Evolutionary conservation across 2,113 vertebrate species (phyloP), one percentile per base, ranked within the genome.

Genomic region (Phylloscopus trochiloides): DNA sequence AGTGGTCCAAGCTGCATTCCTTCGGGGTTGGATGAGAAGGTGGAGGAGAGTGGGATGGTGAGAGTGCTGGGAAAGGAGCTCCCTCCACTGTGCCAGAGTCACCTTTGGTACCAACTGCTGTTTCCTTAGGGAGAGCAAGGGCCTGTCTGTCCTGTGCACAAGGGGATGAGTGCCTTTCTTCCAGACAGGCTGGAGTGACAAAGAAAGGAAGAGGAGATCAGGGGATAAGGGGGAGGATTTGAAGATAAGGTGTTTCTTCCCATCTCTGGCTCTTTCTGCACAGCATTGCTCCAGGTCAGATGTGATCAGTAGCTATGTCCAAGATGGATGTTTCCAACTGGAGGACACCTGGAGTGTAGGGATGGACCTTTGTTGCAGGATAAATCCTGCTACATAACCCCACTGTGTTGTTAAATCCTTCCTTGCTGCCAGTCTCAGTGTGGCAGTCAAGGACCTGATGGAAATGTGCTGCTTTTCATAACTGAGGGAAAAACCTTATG

Each of bases 391-490:
- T 18, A 6, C 22, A 6, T 24, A 47, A 36, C 8, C 36, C 26
- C 10, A 7, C 25, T 2, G 25, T 9, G 18, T 3, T 29, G 40
- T 2, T 65, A 62, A 22, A 20, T 26, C 34, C 34, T 42, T 19
- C 34, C 28, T 15, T 59, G 28, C 63, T 73, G 52, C 7, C 12
- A 3, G 47, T 38, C 18, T 34, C 48, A 26, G 48, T 2, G 11
- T 42, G 40, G 55, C 18, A 29, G 70, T 3, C 22, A 29, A 63
- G 21, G 42, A 66, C 18, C 31, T 3, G 1, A 7, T 36, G 71
- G 57, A 31, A 57, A 26, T 4, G 20, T 0, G 2, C 22, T 45
- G 36, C 32, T 76, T 68, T 42, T 25, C 15, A 3, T 1, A 20
- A 17, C 31, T 28, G 18, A 29, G 57, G 76, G 36, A 6, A 36